phyloP scores from a whole-genome alignment of 2,888 invertebrate species.

The Dicranocentrus wangi region DNA sequence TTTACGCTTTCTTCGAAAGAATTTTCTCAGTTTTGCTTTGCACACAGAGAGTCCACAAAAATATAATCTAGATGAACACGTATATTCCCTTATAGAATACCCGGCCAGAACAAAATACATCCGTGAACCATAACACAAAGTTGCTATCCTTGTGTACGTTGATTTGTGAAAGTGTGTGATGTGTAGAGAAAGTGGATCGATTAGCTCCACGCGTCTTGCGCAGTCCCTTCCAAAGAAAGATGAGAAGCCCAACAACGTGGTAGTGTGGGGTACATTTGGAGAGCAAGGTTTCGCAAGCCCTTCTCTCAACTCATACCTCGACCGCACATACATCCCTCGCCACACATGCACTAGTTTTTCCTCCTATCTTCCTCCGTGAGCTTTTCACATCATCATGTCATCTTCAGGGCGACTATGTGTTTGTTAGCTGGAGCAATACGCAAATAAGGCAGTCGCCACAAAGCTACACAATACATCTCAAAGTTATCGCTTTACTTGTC shows the following conservation, averaged over 20 bases:
- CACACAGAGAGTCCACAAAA: too few relatives aligned
- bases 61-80: constrained; percentile 2
- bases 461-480: neutral
- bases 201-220: constrained; percentile 41
- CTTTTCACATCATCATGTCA: constrained; percentile 7
- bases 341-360: neutral
- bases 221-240: constrained; percentile 27
- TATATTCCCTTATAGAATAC: too few relatives aligned
- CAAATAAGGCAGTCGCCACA: neutral
- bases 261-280: neutral
- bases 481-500: neutral
- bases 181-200: constrained; percentile 39
- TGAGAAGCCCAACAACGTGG: constrained; percentile 27
- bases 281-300: neutral
- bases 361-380: neutral
- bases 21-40: too few relatives aligned
- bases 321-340: neutral
- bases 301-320: neutral
- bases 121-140: neutral
- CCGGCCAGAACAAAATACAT: neutral
- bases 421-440: neutral
- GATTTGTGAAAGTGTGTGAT: neutral
- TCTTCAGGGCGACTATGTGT: neutral
- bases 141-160: neutral
- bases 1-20: too few relatives aligned